Evolutionary conservation across 1,140 invertebrate genomes (phyloP).

Genomic region (Solen grandis): DNA sequence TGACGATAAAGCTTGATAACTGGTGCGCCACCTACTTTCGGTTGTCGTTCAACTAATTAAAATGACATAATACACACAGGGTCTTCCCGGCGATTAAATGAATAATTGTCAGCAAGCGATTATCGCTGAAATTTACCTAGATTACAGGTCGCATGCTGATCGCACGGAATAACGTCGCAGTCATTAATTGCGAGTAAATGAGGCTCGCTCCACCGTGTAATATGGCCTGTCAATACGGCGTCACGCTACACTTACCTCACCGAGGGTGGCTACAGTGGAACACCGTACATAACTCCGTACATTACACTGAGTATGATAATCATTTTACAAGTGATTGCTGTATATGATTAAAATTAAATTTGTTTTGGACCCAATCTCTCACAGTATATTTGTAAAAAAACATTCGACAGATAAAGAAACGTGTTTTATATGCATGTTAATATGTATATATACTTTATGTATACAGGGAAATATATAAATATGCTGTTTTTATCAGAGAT

Average conservation of each 20-base stretch:
- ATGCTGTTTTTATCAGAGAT: too few species aligned
- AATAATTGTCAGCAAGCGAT: constrained; percentile 47
- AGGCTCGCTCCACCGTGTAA: not conserved
- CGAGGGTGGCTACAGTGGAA: not conserved
- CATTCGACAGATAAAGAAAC: not conserved
- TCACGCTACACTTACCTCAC: constrained; percentile 38
- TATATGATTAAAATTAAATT: not conserved
- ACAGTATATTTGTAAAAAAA: not conserved
- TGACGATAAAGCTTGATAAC: constrained; percentile 4
- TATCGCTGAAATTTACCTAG: constrained; percentile 35
- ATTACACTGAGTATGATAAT: not conserved
- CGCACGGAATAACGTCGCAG: not conserved
- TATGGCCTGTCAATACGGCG: not conserved
- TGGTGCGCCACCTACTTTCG: constrained; percentile 4
- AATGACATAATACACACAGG: constrained; percentile 37
- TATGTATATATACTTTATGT: too few species aligned
- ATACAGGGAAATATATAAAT: too few species aligned
- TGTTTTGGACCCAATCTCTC: not conserved
- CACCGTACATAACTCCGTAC: not conserved
- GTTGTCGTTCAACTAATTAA: constrained; percentile 45
- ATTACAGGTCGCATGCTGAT: constrained; percentile 28
- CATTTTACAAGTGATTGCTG: not conserved
- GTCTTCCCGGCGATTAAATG: constrained; percentile 33
- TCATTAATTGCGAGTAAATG: constrained; percentile 37
- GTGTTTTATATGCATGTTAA: not conserved